These are phyloP conservation scores for Lepidocyrtoides sp. DNA, from an alignment of 2,888 invertebrate genomes.

Conservation along the genomic window DNA sequence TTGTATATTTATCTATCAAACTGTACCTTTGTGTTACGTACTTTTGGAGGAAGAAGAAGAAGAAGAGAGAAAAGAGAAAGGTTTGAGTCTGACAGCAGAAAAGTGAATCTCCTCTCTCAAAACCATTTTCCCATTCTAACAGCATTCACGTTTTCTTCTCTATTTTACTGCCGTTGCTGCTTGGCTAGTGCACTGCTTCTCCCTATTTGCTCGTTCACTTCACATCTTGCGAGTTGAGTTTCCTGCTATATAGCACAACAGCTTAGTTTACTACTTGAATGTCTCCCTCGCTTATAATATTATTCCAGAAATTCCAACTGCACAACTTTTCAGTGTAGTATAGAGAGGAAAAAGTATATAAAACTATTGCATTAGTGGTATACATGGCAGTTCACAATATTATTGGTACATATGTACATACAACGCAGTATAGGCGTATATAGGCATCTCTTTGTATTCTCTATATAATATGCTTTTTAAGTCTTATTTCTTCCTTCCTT, in stretches of 20 bases:
- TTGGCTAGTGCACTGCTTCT: constrained; percentile 36
- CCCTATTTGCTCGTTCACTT: constrained; percentile 62
- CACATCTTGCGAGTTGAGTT: constrained; percentile 34
- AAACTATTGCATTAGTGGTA: constrained; percentile 33
- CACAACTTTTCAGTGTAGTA: constrained; percentile 48
- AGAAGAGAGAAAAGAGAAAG: constrained; percentile 62
- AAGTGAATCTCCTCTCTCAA: constrained; percentile 79
- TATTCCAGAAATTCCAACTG: constrained; percentile 72
- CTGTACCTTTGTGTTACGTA: not conserved
- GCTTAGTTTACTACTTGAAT: constrained; percentile 57
- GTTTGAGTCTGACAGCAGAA: constrained; percentile 78
- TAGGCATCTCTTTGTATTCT: not conserved
- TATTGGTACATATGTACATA: too few species aligned
- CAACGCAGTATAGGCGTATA: constrained; percentile 8
- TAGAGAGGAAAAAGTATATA: constrained; percentile 37
- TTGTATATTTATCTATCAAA: constrained; percentile 6
- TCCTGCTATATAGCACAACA: not conserved
- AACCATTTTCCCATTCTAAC: constrained; percentile 76
- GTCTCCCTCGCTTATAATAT: constrained; percentile 75
- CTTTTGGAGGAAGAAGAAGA: constrained; percentile 36
- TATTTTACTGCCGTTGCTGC: constrained; percentile 57
- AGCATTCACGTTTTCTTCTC: constrained; percentile 71
- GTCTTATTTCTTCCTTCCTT: constrained; percentile 76
- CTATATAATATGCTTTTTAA: constrained; percentile 34
- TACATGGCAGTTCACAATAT: constrained; percentile 32